Evolutionary conservation across 2,113 vertebrate species (phyloP).

Genomic region (Glaucomys volans): DNA sequence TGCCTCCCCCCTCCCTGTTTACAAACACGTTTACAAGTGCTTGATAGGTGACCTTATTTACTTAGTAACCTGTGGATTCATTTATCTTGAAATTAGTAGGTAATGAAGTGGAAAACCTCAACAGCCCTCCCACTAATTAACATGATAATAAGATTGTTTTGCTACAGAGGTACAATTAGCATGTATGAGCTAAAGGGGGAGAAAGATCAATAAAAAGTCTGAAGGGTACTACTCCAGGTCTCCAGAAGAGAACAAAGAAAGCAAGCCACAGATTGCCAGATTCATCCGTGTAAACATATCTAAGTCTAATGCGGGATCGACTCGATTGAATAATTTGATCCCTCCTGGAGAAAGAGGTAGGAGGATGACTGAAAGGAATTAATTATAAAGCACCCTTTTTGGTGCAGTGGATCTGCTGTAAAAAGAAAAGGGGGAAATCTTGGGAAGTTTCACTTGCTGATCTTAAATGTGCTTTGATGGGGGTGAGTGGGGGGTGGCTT

Average conservation of each 20-base stretch:
- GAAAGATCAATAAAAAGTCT: constrained; percentile 90
- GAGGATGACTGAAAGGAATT: constrained; percentile 55
- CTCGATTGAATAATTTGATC: background rate
- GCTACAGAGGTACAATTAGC: constrained; percentile 92
- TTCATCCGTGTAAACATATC: constrained; percentile 58
- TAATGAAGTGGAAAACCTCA: constrained; percentile 93
- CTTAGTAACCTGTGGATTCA: constrained; percentile 92
- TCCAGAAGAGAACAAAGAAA: constrained; percentile 86
- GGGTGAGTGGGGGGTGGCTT: background rate
- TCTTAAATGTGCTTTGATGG: background rate
- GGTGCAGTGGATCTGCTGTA: constrained; percentile 8
- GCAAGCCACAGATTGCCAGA: constrained; percentile 68
- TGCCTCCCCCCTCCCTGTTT: constrained; percentile 89
- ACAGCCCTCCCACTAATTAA: constrained; percentile 93
- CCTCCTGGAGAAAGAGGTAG: constrained; percentile 43
- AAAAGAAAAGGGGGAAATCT: constrained; percentile 22
- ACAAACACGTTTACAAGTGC: constrained; percentile 94
- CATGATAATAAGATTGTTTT: constrained; percentile 94
- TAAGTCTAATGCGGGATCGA: background rate
- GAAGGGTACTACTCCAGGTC: constrained; percentile 85
- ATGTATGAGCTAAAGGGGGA: constrained; percentile 87
- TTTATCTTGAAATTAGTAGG: constrained; percentile 94
- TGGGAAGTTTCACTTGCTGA: constrained; percentile 12
- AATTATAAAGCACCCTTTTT: constrained; percentile 52
- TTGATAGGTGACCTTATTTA: constrained; percentile 93